phyloP scores from a whole-genome alignment of 1,140 invertebrate species.

The Acromyrmex echinatior region DNA sequence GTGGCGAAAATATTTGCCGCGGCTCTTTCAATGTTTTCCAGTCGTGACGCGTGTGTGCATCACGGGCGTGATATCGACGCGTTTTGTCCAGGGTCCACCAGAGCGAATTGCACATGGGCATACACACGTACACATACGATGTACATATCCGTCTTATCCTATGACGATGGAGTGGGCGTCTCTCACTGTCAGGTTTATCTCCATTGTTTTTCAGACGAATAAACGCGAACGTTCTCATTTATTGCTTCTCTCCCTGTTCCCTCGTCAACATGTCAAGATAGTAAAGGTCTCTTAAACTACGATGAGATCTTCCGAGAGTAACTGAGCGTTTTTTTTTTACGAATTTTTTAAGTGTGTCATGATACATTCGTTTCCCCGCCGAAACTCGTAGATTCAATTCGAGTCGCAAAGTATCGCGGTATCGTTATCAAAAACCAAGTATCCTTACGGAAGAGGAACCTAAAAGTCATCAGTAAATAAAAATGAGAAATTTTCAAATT shows the following conservation, averaged over 20 bases:
- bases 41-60: slow-evolving; percentile 8
- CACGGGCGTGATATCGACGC: neutral
- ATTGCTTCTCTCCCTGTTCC: neutral
- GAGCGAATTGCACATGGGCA: neutral
- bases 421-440: slow-evolving; percentile 12
- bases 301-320: slow-evolving; percentile 11
- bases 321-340: slow-evolving; percentile 17
- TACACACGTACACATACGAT: neutral
- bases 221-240: slow-evolving; percentile 53
- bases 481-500: neutral
- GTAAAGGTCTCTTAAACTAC: slow-evolving; percentile 51
- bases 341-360: slow-evolving; percentile 12
- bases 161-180: slow-evolving; percentile 19
- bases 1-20: slow-evolving; percentile 56
- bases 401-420: neutral
- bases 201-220: slow-evolving; percentile 53
- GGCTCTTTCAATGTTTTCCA: slow-evolving; percentile 54
- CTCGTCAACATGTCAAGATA: slow-evolving; percentile 40
- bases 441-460: too few species aligned
- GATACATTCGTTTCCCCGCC: neutral
- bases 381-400: slow-evolving; percentile 2
- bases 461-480: neutral
- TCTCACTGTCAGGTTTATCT: slow-evolving; percentile 43
- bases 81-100: neutral
- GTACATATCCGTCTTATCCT: neutral